Evolutionary conservation across 2,888 invertebrate genomes (phyloP), one percentile per base, ranked within the genome.

Genomic region (Drosophila mercatorum): DNA sequence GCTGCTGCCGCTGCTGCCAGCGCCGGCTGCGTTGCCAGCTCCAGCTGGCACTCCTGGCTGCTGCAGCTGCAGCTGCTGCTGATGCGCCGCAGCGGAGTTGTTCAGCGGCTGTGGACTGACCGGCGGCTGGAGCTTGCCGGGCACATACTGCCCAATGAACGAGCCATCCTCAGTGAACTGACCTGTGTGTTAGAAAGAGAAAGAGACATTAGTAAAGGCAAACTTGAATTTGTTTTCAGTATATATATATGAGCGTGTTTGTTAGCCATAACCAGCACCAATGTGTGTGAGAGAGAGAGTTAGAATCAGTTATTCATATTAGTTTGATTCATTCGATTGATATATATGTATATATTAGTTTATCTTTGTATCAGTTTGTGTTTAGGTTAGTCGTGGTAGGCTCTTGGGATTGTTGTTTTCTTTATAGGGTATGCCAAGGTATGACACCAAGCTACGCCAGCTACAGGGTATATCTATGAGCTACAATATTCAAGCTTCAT

Each of bases 121-220:
- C 69, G 94, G 93, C 70, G 95, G 94, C 90, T 95, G 95, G 90
- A 95, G 94, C 91, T 95, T 96, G 83, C 96, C 96, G 68, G 97
- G 97, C 91, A 98, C 98, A 93, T 98, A 98, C 94, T 98, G 98
- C 55, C 98, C 98, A 93, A 98, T 98, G 94, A 98, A 98, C 76
- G 98, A 98, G 56, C 98, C 98, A 94, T 98, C 98, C 94, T 98
- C 98, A 79, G 98, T 98, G 94, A 98, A 98, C 86, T 97, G 97
- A 93, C 92, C 93, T 92, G 74, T 55, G 53, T 34, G n/a, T 14
- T 56, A 47, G 11, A 2, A n/a, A 14, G 52, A 31, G n/a, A 14
- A 5, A 11, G 43, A 11, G 53, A 11, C 17, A 34, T 51, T 51
- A 51, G 51, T 34, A 17, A 5, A 2, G 2, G 3, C 17, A 28